Evolutionary conservation across 2,113 vertebrate genomes (phyloP).

Genomic region (Arvicanthis niloticus): DNA sequence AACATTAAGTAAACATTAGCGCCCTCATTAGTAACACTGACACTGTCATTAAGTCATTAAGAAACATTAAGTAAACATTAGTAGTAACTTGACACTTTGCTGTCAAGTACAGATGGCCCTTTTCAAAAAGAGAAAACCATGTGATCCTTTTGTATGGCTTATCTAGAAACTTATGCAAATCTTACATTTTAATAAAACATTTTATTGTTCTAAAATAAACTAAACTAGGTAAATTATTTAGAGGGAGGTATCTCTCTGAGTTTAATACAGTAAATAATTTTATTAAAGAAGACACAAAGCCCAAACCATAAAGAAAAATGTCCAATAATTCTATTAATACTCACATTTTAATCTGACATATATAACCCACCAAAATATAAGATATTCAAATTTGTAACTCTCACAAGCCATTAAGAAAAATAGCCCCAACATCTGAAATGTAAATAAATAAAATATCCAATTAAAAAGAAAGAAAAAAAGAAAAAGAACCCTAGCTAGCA

Average conservation of each 20-base stretch:
- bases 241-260: neutral
- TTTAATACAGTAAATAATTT: neutral
- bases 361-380: neutral
- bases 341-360: neutral
- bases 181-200: too few species aligned
- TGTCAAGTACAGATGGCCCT: too few species aligned
- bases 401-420: conserved; percentile 12
- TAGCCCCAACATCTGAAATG: neutral
- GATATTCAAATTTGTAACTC: neutral
- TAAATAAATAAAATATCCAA: too few species aligned
- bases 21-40: neutral
- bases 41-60: too few species aligned
- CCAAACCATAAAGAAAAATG: conserved; percentile 19
- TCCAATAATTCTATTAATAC: neutral
- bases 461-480: neutral
- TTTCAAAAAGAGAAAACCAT: too few species aligned
- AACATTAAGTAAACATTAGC: neutral
- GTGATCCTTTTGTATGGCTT: neutral
- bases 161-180: neutral
- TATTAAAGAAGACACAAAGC: conserved; percentile 22
- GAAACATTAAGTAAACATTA: neutral
- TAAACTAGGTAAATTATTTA: too few species aligned
- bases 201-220: too few species aligned
- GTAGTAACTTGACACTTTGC: neutral
- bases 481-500: neutral